Conservation (phyloP, 2,113 vertebrate species). For the Pantherophis guttatus region DNA sequence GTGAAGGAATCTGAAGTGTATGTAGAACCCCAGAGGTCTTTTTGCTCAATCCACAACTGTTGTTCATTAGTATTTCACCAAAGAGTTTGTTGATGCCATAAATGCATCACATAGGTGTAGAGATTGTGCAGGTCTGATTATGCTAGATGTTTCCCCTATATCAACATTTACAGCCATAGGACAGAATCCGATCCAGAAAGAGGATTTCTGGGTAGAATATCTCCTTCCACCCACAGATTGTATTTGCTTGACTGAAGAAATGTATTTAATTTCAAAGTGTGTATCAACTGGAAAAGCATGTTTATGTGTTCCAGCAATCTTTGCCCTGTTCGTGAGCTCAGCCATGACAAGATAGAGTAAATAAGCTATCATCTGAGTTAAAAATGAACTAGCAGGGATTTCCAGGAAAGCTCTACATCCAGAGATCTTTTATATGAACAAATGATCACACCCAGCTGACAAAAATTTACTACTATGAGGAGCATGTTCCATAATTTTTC, state of each 20-base stretch:
- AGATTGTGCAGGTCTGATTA: neutral
- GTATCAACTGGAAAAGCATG: neutral
- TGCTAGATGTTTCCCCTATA: neutral
- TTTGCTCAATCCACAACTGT: neutral
- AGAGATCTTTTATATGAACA: neutral
- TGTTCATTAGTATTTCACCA: neutral
- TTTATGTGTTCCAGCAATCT: neutral
- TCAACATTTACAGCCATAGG: neutral
- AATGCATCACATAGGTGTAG: neutral
- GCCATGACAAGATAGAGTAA: neutral
- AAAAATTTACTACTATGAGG: neutral
- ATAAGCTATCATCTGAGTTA: neutral
- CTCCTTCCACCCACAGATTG: neutral
- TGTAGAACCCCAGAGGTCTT: neutral
- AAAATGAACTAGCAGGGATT: neutral
- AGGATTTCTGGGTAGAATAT: neutral
- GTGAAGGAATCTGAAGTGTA: neutral
- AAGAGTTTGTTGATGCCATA: neutral
- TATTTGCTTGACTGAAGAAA: neutral
- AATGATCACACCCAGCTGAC: neutral
- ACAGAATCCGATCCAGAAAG: neutral
- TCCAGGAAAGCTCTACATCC: slow-evolving; percentile 1
- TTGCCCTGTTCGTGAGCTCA: neutral
- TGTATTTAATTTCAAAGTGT: neutral
- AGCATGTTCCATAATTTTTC: neutral